Evolutionary conservation across 1,140 invertebrate species (phyloP).

Genomic region (Frieseomelitta varia): DNA sequence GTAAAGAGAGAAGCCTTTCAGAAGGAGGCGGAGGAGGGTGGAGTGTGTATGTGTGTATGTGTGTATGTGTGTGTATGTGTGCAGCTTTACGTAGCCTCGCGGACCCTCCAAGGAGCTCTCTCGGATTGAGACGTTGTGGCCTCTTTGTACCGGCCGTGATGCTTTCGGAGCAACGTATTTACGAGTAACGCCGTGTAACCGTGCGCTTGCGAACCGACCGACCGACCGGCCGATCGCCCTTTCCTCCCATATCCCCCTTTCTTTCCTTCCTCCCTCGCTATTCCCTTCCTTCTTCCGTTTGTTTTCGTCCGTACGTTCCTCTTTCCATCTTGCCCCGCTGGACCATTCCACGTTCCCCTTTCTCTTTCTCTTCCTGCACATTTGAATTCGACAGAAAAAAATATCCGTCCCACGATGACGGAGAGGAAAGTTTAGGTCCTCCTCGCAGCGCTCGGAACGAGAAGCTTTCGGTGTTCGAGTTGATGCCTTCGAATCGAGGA

Average conservation of each 20-base stretch:
- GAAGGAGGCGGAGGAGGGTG: constrained; percentile 39
- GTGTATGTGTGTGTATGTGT: constrained; percentile 47
- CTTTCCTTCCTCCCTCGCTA: neutral
- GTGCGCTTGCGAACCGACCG: constrained; percentile 61
- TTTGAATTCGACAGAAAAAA: constrained; percentile 77
- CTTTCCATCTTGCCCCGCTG: neutral
- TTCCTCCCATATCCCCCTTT: neutral
- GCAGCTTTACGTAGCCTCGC: constrained; percentile 50
- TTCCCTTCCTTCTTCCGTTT: constrained; percentile 7
- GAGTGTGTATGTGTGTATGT: too few relatives aligned
- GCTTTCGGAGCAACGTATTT: constrained; percentile 81
- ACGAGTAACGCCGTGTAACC: constrained; percentile 80
- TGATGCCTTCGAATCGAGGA: neutral
- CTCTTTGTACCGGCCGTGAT: constrained; percentile 81
- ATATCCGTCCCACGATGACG: constrained; percentile 56
- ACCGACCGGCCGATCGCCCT: too few relatives aligned
- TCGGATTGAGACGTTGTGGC: constrained; percentile 81
- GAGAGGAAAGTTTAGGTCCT: neutral
- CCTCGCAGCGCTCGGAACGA: neutral
- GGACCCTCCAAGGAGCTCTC: constrained; percentile 78
- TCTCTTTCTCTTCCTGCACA: constrained; percentile 41
- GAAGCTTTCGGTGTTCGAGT: neutral
- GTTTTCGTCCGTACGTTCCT: neutral
- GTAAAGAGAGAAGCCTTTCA: constrained; percentile 14
- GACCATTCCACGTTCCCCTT: neutral